These are phyloP conservation scores for Priocnemis perturbator DNA, from an alignment of 2,888 invertebrate genomes.

Conservation along the genomic window DNA sequence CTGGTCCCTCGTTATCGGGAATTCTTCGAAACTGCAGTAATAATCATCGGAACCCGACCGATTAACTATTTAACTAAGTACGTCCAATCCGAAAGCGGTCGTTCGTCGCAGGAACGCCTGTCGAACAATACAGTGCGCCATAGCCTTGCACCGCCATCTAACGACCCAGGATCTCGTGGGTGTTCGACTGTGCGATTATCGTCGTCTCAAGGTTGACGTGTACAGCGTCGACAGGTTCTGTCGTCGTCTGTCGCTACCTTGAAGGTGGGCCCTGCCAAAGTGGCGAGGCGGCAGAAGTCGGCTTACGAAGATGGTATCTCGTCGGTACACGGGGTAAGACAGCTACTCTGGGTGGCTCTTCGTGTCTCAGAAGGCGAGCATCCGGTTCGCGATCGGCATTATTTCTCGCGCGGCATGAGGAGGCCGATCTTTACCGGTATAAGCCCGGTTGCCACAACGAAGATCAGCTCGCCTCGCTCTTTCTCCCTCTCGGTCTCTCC, in stretches of 20 bases:
- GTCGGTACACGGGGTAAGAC: constrained; percentile 58
- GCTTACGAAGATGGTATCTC: constrained; percentile 60
- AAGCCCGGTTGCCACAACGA: no score
- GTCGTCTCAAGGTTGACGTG: constrained; percentile 48
- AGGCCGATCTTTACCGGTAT: neutral
- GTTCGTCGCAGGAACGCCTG: constrained; percentile 31
- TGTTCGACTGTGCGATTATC: constrained; percentile 43
- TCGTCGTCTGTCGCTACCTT: constrained; percentile 33
- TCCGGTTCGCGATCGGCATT: constrained; percentile 71
- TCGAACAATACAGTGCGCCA: neutral
- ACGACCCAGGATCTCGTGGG: constrained; percentile 35
- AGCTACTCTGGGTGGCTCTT: constrained; percentile 62
- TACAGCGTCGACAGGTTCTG: constrained; percentile 51
- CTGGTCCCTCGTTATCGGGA: no score
- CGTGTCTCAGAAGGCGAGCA: constrained; percentile 53
- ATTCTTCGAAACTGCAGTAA: no score
- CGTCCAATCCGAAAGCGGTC: no score
- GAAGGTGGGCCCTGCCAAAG: constrained; percentile 39
- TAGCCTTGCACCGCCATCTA: no score
- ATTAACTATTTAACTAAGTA: no score
- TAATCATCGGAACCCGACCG: no score
- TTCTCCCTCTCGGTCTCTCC: constrained; percentile 11
- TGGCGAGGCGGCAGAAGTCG: constrained; percentile 50
- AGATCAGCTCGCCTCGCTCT: neutral
- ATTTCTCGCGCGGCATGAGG: constrained; percentile 53